Evolutionary conservation across 2,888 invertebrate genomes (phyloP), one percentile per base, ranked within the genome.

Genomic region (Plagodis dolabraria): DNA sequence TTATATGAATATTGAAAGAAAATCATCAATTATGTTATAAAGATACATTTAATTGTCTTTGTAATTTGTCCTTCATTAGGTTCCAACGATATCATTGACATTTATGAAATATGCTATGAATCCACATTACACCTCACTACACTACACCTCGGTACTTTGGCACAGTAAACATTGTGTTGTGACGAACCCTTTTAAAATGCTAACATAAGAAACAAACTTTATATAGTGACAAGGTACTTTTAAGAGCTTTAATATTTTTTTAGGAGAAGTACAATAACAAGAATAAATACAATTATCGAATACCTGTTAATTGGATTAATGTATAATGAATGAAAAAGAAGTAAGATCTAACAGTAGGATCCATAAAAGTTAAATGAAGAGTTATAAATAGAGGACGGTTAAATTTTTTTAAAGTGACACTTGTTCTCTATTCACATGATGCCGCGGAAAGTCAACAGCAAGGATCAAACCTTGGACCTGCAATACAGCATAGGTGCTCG

Each of bases 231-330:
- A 38, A 38, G 38, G 38, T 0, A 5, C 7, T 38, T 8, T 5
- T 12, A 7, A 38, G 10, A 0, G 9, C 7, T 35, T 22, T 10
- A 34, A 10, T 47, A n/a, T 51, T 43, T 44, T 12, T 44, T 6
- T n/a, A n/a, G n/a, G n/a, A n/a, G n/a, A n/a, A 34, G 43, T 34
- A 12, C 42, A 10, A 51, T 8, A 51, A 11, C 42, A 42, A 4
- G 35, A 36, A 50, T n/a, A n/a, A 42, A 42, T n/a, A 72, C 79
- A 76, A 79, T 80, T 78, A 78, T 67, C 67, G 67, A 63, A 64
- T 69, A 66, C 72, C 72, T 74, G 78, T 75, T 78, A 74, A 76
- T 77, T 67, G 69, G 69, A 69, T 67, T 65, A 62, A 70, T 71
- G 68, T 69, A 65, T 64, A 67, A 65, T 56, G 8, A 51, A 42